Base-by-base conservation (phyloP, 2,888 invertebrate species). In the Andricus curvator region DNA sequence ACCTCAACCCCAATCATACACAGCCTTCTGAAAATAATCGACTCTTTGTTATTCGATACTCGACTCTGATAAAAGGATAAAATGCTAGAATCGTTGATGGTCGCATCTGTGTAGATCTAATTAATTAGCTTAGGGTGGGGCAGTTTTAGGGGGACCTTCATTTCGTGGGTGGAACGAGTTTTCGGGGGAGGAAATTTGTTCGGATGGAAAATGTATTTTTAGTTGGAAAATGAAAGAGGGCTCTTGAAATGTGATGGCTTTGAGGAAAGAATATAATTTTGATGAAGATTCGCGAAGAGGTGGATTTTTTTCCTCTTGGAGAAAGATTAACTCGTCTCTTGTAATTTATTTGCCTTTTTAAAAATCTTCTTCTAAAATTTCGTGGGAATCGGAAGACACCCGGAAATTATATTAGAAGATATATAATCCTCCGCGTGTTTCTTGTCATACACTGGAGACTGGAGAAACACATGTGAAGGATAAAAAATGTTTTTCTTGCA, bases 11-110 rank as follows among this genome's bases (percentile, higher is more conserved):
- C 65, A 56, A 29, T 60, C 48, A n/a, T 15, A 48, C 44, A 48
- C 68, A 65, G 78, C 79, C 81, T 81, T 65, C 82, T 77, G 80
- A 81, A 84, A 85, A 85, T 85, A 84, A 84, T 84, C 82, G 81
- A 60, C 65, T 78, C 79, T 83, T 84, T 84, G 80, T 82, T 79
- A 65, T 17, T 41, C 29, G 20, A 62, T 77, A 77, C 44, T 64
- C 51, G 56, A 56, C 33, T 56, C 29, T 48, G 56, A 74, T 74
- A 74, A 56, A 56, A 29, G 15, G n/a, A 56, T 56, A 33, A 74
- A 70, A 17, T 67, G 8, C 9, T 11, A 11, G 4, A 67, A 67
- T 37, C n/a, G 67, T 37, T 68, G 41, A 25, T 44, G 25, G 15
- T 44, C 44, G 41, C 68, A 68, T 68, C 70, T 70, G 70, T 70